Conservation (phyloP, 2,113 vertebrate species). For the Myrmecobius fasciatus region DNA sequence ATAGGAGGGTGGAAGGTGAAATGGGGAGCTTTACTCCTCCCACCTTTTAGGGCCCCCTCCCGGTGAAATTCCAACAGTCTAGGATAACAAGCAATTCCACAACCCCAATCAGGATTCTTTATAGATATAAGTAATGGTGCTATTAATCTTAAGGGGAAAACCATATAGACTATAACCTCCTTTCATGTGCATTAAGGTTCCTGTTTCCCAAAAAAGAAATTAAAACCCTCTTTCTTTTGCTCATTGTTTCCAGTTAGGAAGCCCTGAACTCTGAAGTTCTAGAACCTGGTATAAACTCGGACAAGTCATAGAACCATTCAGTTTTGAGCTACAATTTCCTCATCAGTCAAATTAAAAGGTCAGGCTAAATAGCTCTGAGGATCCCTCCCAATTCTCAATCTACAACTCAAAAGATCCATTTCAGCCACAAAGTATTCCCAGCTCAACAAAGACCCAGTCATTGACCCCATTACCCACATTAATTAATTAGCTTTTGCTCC, state of each 20-base stretch:
- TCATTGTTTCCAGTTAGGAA: not conserved
- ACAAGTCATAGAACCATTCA: not conserved
- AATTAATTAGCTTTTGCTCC: conserved; percentile 6
- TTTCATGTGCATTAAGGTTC: not conserved
- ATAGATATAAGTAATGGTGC: not conserved
- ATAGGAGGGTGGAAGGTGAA: not conserved
- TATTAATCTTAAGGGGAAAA: not conserved
- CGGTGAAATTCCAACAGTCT: not conserved
- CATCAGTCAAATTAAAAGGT: not conserved
- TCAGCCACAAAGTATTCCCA: not conserved
- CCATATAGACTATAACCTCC: not conserved
- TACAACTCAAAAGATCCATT: not conserved
- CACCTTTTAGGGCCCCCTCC: not conserved
- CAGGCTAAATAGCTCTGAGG: not conserved
- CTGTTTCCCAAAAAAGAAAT: not conserved
- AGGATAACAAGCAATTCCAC: not conserved
- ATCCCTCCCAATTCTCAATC: not conserved
- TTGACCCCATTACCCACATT: not conserved
- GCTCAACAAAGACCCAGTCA: not conserved
- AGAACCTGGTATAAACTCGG: not conserved
- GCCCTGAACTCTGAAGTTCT: not conserved
- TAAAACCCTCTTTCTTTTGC: not conserved
- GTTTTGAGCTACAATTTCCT: not conserved
- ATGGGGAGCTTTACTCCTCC: not conserved
- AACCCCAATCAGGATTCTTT: not conserved